Conservation (phyloP, 1,140 invertebrate species). For the Scaptomyza montana region DNA sequence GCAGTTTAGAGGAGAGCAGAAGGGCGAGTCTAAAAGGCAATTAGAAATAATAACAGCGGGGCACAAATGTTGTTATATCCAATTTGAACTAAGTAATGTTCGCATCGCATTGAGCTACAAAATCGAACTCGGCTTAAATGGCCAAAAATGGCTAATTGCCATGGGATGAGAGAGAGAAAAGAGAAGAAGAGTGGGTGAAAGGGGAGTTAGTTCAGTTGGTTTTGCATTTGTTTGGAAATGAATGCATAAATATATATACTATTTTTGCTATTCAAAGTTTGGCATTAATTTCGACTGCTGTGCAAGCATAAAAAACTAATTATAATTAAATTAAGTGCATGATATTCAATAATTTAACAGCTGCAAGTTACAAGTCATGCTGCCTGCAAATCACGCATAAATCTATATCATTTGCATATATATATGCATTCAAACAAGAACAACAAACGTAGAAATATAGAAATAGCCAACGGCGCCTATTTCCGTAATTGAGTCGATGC, state of each 20-base stretch:
- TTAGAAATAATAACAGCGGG: slow-evolving; percentile 75
- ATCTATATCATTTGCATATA: slow-evolving; percentile 59
- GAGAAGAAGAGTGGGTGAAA: no score
- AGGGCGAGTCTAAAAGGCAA: slow-evolving; percentile 40
- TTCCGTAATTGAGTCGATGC: slow-evolving; percentile 24
- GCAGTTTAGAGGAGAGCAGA: not conserved
- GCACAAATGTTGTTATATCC: slow-evolving; percentile 43
- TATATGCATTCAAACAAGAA: not conserved
- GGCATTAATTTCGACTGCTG: slow-evolving; percentile 3
- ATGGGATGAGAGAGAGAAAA: not conserved
- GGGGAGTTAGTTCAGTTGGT: not conserved
- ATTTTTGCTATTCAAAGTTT: slow-evolving; percentile 13
- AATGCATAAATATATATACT: slow-evolving; percentile 7
- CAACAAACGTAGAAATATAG: no score
- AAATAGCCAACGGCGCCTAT: slow-evolving; percentile 2
- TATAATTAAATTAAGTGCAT: slow-evolving; percentile 67
- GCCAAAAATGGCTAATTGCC: not conserved
- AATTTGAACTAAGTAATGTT: slow-evolving; percentile 58
- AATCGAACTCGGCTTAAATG: slow-evolving; percentile 30
- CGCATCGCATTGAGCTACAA: slow-evolving; percentile 35
- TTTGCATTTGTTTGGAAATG: not conserved
- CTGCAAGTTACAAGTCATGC: slow-evolving; percentile 21
- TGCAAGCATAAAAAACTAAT: not conserved
- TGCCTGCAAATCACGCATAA: slow-evolving; percentile 40
- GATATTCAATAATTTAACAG: slow-evolving; percentile 59